phyloP scores from a whole-genome alignment of 2,888 invertebrate genomes.

The Drosophila mimica region DNA sequence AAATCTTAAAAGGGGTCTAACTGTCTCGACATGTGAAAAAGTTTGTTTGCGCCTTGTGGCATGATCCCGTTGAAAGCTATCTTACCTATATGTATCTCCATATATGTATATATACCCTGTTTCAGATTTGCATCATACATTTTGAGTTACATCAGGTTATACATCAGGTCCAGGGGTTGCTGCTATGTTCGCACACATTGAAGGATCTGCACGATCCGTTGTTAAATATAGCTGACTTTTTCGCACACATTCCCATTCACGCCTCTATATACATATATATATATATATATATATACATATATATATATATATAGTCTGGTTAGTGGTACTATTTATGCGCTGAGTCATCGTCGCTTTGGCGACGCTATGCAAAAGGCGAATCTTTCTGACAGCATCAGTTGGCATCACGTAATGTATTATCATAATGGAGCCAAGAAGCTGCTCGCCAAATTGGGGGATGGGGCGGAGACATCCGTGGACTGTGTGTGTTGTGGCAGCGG shows the following conservation, averaged over 20 bases:
- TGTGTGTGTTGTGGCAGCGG: slow-evolving; percentile 31
- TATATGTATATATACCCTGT: too few species aligned
- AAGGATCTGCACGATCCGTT: not conserved
- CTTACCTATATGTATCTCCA: not conserved
- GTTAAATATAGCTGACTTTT: not conserved
- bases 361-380: slow-evolving; percentile 11
- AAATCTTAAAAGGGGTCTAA: not conserved
- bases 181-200: not conserved
- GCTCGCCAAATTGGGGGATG: not conserved
- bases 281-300: too few species aligned
- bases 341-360: slow-evolving; percentile 50
- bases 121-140: not conserved
- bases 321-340: slow-evolving; percentile 12
- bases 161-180: not conserved
- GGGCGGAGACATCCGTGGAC: not conserved
- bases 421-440: slow-evolving; percentile 62
- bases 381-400: slow-evolving; percentile 62
- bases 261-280: not conserved
- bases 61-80: not conserved
- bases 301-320: not conserved
- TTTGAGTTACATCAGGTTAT: not conserved
- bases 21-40: not conserved
- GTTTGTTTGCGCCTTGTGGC: not conserved
- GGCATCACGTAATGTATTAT: slow-evolving; percentile 76
- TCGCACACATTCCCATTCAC: not conserved